Base-by-base conservation (phyloP, 2,888 invertebrate genomes). In the Polydrusus cervinus region DNA sequence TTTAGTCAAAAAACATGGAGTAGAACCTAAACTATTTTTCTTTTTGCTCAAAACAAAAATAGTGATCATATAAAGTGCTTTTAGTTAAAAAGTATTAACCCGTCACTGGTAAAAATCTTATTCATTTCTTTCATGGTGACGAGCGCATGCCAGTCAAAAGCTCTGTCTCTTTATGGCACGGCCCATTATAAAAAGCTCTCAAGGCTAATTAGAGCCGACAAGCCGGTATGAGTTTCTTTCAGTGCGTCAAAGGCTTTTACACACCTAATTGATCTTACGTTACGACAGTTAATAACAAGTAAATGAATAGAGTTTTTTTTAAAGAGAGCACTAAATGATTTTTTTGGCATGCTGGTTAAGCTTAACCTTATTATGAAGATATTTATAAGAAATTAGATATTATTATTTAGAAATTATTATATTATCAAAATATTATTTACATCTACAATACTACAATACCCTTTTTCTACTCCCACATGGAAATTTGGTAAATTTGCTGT, bases 201-300 rank as follows among this genome's bases (percentile, higher is more conserved):
- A 43, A 57, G 38, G 55, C 68, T 68, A 68, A 68, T 68, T 68
- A 55, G 43, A 68, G 53, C 16, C 14, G 40, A 67, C 67, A 40
- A 18, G 51, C 66, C 16, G n/a, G 43, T 68, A 55, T 68, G 68
- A 53, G 51, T 68, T 43, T 68, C 55, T 68, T 68, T 68, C 43
- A 38, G 25, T 34, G 9, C 20, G 68, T 68, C 55, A 55, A 68
- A 68, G 55, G 40, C 68, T 68, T 68, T 68, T 68, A 53, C 38
- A 68, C 43, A 38, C 55, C 68, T 55, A 68, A 68, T 68, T 68
- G 53, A 68, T 55, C 43, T 68, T 40, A 18, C n/a, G 53, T 68
- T 20, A 43, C 53, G 20, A 5, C 9, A 62, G 61, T 30, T 25
- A 53, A 53, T 53, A 20, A 53, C n/a, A 53, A 53, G 53, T 53